Percentiles rank a stretch among this genome's conserved stretches.
Conservation (phyloP, 2,113 vertebrate species). For the Amblyopsis rosae region DNA sequence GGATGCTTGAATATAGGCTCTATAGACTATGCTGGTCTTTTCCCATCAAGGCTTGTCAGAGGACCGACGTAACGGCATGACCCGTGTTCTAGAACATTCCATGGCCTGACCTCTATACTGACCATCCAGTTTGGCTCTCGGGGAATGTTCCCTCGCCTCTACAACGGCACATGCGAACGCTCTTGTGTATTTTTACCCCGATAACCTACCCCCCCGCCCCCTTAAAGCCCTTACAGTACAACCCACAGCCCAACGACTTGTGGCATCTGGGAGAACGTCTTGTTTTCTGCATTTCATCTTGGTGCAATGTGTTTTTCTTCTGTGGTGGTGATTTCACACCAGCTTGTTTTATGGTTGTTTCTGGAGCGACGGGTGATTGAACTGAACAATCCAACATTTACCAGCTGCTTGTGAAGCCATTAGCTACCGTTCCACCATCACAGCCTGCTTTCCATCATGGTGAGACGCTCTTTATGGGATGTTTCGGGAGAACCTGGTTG, state of each 20-base stretch:
- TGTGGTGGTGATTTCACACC: slow-evolving; percentile 24
- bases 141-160: slow-evolving; percentile 55
- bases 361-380: slow-evolving; percentile 8
- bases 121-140: slow-evolving; percentile 36
- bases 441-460: slow-evolving; percentile 9
- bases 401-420: slow-evolving; percentile 46
- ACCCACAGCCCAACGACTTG: slow-evolving; percentile 32
- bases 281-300: slow-evolving; percentile 39
- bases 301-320: slow-evolving; percentile 58
- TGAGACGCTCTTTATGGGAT: background rate
- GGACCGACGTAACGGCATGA: slow-evolving; percentile 66
- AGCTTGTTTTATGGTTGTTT: slow-evolving; percentile 14
- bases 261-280: slow-evolving; percentile 43
- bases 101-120: slow-evolving; percentile 53
- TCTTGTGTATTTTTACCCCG: slow-evolving; percentile 8
- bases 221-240: slow-evolving; percentile 20
- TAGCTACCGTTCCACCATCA: slow-evolving; percentile 33
- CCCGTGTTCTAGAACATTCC: slow-evolving; percentile 74
- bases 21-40: slow-evolving; percentile 46
- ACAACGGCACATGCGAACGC: slow-evolving; percentile 13
- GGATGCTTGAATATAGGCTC: background rate
- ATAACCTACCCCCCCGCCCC: slow-evolving; percentile 15
- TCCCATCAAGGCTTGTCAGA: slow-evolving; percentile 59
- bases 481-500: slow-evolving; percentile 2
- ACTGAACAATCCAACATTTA: slow-evolving; percentile 14